A percentile compares a stretch with the other conserved stretches of the same genome.
These are phyloP conservation scores for Nebria ingens DNA, from an alignment of 1,140 invertebrate species.

Conservation along the genomic window DNA sequence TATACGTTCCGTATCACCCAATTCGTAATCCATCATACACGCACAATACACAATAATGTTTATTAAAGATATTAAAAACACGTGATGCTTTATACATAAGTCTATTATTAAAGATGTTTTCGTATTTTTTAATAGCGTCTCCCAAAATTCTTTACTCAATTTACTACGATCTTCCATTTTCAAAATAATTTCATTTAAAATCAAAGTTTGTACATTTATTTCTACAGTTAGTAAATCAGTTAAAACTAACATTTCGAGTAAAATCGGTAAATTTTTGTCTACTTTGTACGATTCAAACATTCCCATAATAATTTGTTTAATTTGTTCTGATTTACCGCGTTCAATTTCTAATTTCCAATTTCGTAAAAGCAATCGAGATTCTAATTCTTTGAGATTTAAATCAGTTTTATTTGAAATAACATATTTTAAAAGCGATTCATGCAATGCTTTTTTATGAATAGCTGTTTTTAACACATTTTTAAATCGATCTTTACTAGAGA, in stretches of 20 bases:
- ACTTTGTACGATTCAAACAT: conserved; percentile 29
- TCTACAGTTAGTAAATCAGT: conserved; percentile 22
- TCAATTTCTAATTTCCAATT: conserved; percentile 32
- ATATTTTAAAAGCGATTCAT: conserved; percentile 28
- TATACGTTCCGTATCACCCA: conserved; percentile 27
- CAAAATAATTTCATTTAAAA: conserved; percentile 36
- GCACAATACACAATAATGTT: conserved; percentile 44
- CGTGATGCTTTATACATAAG: conserved; percentile 34
- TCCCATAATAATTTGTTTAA: conserved; percentile 28
- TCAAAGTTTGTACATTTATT: conserved; percentile 32
- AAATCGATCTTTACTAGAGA: conserved; percentile 31
- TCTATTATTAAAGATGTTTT: conserved; percentile 33
- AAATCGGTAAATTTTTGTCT: conserved; percentile 24
- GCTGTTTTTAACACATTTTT: conserved; percentile 33
- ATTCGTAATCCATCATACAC: conserved; percentile 32
- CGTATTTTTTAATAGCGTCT: conserved; percentile 33
- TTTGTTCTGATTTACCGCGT: conserved; percentile 24
- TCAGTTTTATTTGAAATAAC: conserved; percentile 13
- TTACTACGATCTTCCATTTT: conserved; percentile 36
- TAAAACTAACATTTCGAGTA: conserved; percentile 23
- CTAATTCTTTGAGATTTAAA: conserved; percentile 17
- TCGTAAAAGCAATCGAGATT: conserved; percentile 20
- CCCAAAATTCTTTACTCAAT: conserved; percentile 37
- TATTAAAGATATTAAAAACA: conserved; percentile 39
- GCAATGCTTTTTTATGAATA: conserved; percentile 36